Evolutionary conservation across 1,140 invertebrate genomes (phyloP).

Genomic region (Ectropis grisescens): DNA sequence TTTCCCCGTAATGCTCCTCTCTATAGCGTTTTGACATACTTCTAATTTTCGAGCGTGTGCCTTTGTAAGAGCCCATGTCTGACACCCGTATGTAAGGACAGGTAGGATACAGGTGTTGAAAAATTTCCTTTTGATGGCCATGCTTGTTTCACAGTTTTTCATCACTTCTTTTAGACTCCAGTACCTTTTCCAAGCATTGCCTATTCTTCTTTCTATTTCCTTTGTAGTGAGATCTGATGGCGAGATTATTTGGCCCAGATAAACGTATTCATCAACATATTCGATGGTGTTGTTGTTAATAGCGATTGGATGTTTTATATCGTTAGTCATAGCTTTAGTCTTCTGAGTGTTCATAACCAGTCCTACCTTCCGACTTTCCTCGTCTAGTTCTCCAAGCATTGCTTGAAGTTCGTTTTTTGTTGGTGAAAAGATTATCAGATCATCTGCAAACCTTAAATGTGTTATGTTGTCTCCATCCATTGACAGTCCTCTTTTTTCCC

Average conservation of each 20-base stretch:
- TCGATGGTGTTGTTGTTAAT: background rate
- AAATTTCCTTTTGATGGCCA: background rate
- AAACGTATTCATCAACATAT: background rate
- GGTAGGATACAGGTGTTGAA: constrained; percentile 1
- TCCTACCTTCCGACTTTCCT: background rate
- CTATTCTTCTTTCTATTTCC: background rate
- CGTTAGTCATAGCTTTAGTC: background rate
- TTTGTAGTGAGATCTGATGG: background rate
- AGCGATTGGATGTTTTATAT: background rate
- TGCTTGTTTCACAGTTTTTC: background rate
- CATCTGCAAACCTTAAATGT: background rate
- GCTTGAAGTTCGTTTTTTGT: background rate
- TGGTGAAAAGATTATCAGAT: background rate
- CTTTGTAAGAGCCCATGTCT: background rate
- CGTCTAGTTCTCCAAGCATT: background rate
- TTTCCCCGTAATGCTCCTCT: background rate
- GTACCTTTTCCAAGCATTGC: background rate
- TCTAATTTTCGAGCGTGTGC: background rate
- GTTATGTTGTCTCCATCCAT: constrained; percentile 1
- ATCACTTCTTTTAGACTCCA: background rate
- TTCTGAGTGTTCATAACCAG: background rate
- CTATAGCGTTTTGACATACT: background rate
- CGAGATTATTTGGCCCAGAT: background rate
- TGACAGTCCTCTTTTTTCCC: constrained; percentile 11
- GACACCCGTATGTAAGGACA: background rate